Evolutionary conservation across 2,888 invertebrate species (phyloP).

Genomic region (Aplocera efformata): DNA sequence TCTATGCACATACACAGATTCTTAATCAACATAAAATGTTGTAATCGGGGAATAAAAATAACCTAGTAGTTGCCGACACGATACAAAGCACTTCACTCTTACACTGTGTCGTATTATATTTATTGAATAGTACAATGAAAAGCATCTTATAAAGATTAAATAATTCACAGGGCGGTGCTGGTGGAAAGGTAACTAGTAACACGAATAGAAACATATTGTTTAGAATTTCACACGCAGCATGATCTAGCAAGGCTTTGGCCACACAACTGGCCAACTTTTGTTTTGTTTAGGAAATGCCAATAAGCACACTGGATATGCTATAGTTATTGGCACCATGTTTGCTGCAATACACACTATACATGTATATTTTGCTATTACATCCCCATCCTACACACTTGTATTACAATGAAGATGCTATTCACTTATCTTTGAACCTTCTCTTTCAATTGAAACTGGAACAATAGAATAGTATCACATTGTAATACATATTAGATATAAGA

Average conservation of each 20-base stretch:
- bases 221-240: conserved; percentile 52
- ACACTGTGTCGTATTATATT: neutral
- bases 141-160: conserved; percentile 41
- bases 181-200: conserved; percentile 69
- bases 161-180: conserved; percentile 74
- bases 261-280: conserved; percentile 40
- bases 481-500: conserved; percentile 9
- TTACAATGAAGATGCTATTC: conserved; percentile 11
- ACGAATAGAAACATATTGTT: conserved; percentile 42
- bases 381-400: conserved; percentile 6
- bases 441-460: neutral
- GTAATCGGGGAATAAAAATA: no score
- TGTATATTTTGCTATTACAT: conserved; percentile 10
- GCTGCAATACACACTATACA: conserved; percentile 16
- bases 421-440: neutral
- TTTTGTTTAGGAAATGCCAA: conserved; percentile 10
- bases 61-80: no score
- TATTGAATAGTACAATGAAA: conserved; percentile 6
- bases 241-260: conserved; percentile 53
- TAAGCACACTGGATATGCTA: conserved; percentile 12
- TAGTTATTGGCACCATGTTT: conserved; percentile 18
- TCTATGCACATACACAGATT: conserved; percentile 10
- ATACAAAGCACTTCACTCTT: conserved; percentile 4
- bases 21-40: no score
- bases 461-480: conserved; percentile 10